Conservation (phyloP, 2,888 invertebrate species). For the Cataglyphis rosenhaueri region DNA sequence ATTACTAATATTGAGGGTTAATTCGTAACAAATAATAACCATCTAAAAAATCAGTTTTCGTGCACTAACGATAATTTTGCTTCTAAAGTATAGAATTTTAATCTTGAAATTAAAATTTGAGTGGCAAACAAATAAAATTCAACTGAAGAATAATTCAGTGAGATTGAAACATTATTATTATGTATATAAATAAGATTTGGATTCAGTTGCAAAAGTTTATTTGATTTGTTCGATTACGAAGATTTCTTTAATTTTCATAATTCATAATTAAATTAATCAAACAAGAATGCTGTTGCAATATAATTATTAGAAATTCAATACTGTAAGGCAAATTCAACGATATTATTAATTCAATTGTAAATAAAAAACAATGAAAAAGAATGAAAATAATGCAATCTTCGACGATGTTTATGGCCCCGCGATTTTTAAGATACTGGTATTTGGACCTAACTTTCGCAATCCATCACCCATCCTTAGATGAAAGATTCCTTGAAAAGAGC, state of each 20-base stretch:
- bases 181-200: conserved; percentile 22
- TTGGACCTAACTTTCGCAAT: background rate
- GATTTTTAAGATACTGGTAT: conserved; percentile 15
- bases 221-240: background rate
- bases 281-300: conserved; percentile 3
- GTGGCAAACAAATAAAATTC: background rate
- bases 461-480: background rate
- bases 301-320: conserved; percentile 2
- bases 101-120: background rate
- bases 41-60: background rate
- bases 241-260: conserved; percentile 2
- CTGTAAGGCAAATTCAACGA: background rate
- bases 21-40: background rate
- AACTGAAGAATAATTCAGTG: background rate
- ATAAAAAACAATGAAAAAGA: background rate
- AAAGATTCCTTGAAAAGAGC: conserved; percentile 39
- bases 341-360: conserved; percentile 18
- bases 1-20: background rate
- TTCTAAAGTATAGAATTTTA: background rate
- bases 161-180: background rate
- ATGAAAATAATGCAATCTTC: background rate
- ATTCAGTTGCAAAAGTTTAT: background rate
- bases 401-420: background rate
- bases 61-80: background rate
- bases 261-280: conserved; percentile 24